Evolutionary conservation across 2,113 vertebrate genomes (phyloP), one percentile per base, ranked within the genome.

Genomic region (Stomatorhinus ivindoensis): DNA sequence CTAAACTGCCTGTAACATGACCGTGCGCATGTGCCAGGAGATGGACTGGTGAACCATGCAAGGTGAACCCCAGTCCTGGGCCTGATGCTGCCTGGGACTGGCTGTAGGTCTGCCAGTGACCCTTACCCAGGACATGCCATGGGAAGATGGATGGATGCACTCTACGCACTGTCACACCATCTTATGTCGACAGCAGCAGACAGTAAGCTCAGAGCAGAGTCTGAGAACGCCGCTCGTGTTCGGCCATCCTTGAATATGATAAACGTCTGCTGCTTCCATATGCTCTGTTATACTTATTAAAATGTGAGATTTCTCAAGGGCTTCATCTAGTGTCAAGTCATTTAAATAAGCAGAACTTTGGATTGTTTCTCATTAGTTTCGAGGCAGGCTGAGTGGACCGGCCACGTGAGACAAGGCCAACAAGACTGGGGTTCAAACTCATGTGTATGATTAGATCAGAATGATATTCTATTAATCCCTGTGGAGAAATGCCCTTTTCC

Each of bases 291-390:
- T 87, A 24, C 86, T 88, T 88, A 88, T 47, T 73, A 46, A 73
- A 73, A 88, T 73, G 65, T 44, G 46, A 15, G 44, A 31, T 48
- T 73, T 88, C 61, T 88, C 58, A 88, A 44, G 61, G 87, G 61
- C 35, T 47, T 17, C 61, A 42, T 50, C 35, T 50, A 50, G 87
- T 19, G 35, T 19, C 61, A 31, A 73, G 21, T 88, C 21, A 69
- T 46, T 69, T 48, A 46, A 88, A 88, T 73, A 42, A 50, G 24
- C 13, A 8, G 15, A 88, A 73, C 27, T 50, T 48, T 42, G 42
- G 13, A 24, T 15, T 8, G 87, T 88, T 39, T 58, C 61, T 50
- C 42, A 7, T 86, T 35, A 27, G 48, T 6, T 53, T 51, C 1
- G 21, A 17, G 21, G 13, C n/a, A 31, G 24, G n/a, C 47, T 15